Evolutionary conservation across 2,888 invertebrate genomes (phyloP), one percentile per base, ranked within the genome.

Genomic region (Drosophila percnosoma): DNA sequence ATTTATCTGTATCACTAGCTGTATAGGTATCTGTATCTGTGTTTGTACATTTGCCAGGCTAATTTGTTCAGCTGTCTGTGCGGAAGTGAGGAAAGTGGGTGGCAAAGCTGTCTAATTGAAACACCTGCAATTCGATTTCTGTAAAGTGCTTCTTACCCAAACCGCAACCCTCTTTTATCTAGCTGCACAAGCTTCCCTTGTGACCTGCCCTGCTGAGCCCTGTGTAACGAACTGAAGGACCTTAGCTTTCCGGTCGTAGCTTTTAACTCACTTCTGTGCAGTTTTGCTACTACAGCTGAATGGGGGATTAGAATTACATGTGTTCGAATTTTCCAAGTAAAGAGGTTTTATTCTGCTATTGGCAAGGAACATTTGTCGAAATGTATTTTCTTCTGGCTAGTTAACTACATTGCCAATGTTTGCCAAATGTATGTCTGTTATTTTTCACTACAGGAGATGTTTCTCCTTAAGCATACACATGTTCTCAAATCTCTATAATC

Each of bases 31-130:
- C 18, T 64, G 52, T 7, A 31, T 27, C 33, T 42, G 29, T 38
- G 4, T 51, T 10, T 54, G 31, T 48, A 49, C 33, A 48, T 53
- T 73, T 54, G 34, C 42, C 59, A 15, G 59, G 62, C 59, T 70
- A 81, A 80, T 73, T 70, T 68, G 65, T 38, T 57, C 29, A 33
- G 34, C 63, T 63, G 65, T 29, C 57, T 49, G 34, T 52, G 34
- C 62, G 83, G 74, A 77, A 74, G 55, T 62, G 49, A 15, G 54
- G 83, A 63, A 83, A 73, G 52, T 62, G 49, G 21, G 54, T 67
- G 52, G 36, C 31, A 61, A 66, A 62, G 58, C 63, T 55, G 53
- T 63, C 68, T 82, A 87, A 82, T 81, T 86, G 87, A 79, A 83
- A 61, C 70, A 66, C 69, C 72, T 78, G 38, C n/a, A 64, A 53